These are phyloP conservation scores for Coenobita brevimanus DNA, from an alignment of 1,140 invertebrate species.

Conservation along the genomic window DNA sequence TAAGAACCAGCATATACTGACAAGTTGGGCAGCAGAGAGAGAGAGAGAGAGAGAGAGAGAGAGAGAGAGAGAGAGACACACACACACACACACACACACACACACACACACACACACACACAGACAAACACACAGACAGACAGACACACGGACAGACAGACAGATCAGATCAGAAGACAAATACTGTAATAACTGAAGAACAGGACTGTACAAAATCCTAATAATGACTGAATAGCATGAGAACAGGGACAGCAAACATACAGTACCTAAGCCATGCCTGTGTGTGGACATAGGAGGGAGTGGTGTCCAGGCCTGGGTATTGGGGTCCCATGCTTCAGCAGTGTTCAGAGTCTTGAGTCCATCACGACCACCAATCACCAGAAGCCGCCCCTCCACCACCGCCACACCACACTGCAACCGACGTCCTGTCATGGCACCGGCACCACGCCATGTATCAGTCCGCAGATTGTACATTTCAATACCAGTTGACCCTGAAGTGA, in stretches of 20 bases:
- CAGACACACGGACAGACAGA: no score
- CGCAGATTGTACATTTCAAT: slow-evolving; percentile 93
- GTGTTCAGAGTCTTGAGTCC: slow-evolving; percentile 94
- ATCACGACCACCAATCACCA: slow-evolving; percentile 90
- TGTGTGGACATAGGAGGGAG: slow-evolving; percentile 93
- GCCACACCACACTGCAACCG: slow-evolving; percentile 92
- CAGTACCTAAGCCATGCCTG: slow-evolving; percentile 84
- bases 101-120: no score
- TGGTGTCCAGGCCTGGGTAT: slow-evolving; percentile 84
- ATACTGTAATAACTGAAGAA: no score
- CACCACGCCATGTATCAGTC: slow-evolving; percentile 85
- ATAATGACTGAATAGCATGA: neutral
- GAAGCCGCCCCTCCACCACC: slow-evolving; percentile 87
- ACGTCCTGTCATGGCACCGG: slow-evolving; percentile 84
- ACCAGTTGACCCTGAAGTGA: slow-evolving; percentile 77
- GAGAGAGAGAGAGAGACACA: no score
- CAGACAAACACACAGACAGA: no score
- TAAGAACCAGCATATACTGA: no score
- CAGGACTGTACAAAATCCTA: neutral
- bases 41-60: no score
- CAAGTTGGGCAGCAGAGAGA: no score
- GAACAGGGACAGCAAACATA: neutral
- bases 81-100: no score
- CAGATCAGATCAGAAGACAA: no score
- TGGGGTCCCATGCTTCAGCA: slow-evolving; percentile 88